Evolutionary conservation across 1,140 invertebrate genomes (phyloP), one percentile per base, ranked within the genome.

Genomic region (Pomphorhynchus laevis): DNA sequence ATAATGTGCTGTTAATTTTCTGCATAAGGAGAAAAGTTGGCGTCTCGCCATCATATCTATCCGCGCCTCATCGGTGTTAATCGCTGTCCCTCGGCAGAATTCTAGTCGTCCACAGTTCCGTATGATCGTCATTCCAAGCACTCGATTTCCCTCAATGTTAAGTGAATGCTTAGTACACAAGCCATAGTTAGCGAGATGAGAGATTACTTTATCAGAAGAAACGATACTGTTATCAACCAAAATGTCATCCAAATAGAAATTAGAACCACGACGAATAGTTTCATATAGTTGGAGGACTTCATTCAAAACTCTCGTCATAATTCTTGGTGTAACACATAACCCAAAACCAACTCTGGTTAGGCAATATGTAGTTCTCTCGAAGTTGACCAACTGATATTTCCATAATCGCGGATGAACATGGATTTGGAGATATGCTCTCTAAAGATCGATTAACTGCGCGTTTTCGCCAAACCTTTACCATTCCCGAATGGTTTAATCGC

Each of bases 271-370:
- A 27, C 37, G 37, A 22, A 38, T 22, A 11, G 11, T 17, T 6
- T 21, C 20, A 18, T 38, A 17, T 6, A 38, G 6, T 12, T 17
- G 25, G 5, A 38, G 24, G 8, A 38, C 37, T 18, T 38, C 25
- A 22, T 18, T 18, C 6, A 38, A 18, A 16, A 38, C 25, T 24
- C 5, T 8, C 6, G 37, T 38, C 8, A 38, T 38, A 12, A 38
- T 38, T 16, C 24, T 38, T 8, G 37, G 37, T 5, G 37, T 22
- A 22, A 11, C 6, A 11, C 11, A 24, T 6, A 38, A 18, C 20
- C 37, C 37, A 16, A 38, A 38, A 22, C 37, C 37, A 6, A 38
- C 11, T 6, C 37, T 17, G 6, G 37, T 38, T 22, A 38, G 24
- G 6, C 11, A 11, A 22, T 24, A 38, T 8, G 5, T n/a, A 5